Evolutionary conservation across 1,140 invertebrate species (phyloP), one percentile per base, ranked within the genome.

Genomic region (Heliothis subflexa): DNA sequence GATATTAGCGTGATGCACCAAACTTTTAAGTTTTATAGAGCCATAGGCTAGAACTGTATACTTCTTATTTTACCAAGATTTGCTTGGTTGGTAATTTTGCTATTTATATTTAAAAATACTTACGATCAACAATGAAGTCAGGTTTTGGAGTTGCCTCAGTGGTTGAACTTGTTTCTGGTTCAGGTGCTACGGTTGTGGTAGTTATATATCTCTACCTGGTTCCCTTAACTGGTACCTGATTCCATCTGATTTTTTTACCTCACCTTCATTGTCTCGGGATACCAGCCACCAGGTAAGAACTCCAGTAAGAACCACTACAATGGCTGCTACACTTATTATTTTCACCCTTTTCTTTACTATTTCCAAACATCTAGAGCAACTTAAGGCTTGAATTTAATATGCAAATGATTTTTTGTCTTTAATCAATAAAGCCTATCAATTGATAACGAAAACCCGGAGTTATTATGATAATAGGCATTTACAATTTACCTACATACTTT

Each of bases 231-330:
- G n/a, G n/a, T n/a, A n/a, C n/a, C n/a, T n/a, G n/a, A n/a, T 16
- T 54, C 3, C 0, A 16, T 12, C 5, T 50, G 10, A 9, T 50
- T 12, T 12, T 9, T 50, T 13, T 5, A 13, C 3, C 57, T 72
- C 75, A 47, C 25, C 52, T 9, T 47, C 61, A 11, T 68, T 64
- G n/a, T 66, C 57, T 16, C 55, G 59, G 1, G 80, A 66, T 5
- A 91, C 84, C 21, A 93, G 70, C 91, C 90, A 93, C 88, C 88
- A 91, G 28, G 89, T 90, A 0, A 93, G 81, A 9, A 89, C 87
- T 33, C 89, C 86, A 18, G 85, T 83, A 49, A 83, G 83, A 10
- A 87, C 66, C 4, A 81, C 57, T 18, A 81, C 7, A 5, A 64
- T 61, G 13, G 76, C 74, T 50, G 86, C 45, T 12, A 84, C 80